Percentiles rank a stretch among this genome's conserved stretches.
These are phyloP conservation scores for Pseudoatta argentina DNA, from an alignment of 1,140 invertebrate genomes.

Conservation along the genomic window DNA sequence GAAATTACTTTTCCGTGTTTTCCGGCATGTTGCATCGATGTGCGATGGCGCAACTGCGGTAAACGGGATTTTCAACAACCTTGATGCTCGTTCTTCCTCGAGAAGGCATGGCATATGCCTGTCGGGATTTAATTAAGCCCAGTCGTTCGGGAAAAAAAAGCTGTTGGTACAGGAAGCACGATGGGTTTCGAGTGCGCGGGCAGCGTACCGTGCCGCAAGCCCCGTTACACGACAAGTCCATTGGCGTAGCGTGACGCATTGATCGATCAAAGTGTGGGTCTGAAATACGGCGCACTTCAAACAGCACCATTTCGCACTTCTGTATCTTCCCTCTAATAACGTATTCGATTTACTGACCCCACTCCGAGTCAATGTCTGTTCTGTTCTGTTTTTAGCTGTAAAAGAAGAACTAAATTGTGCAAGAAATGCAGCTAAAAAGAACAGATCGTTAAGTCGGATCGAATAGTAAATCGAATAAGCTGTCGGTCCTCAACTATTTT, in stretches of 20 bases:
- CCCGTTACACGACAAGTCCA: constrained; percentile 72
- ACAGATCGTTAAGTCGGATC: no score
- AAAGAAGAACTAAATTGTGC: no score
- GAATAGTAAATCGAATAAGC: no score
- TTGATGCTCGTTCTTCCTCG: constrained; percentile 13
- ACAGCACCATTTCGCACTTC: background rate
- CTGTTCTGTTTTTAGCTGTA: no score
- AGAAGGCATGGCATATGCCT: constrained; percentile 13
- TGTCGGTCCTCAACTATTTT: no score
- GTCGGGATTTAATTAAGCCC: constrained; percentile 74
- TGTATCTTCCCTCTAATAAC: background rate
- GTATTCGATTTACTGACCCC: no score
- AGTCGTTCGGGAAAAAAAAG: constrained; percentile 61
- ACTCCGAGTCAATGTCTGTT: no score
- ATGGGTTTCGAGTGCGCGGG: constrained; percentile 73
- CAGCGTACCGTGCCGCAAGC: constrained; percentile 69
- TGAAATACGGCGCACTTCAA: background rate
- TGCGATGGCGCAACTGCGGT: background rate
- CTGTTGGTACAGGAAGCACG: constrained; percentile 73
- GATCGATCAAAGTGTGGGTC: background rate
- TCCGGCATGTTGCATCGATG: background rate
- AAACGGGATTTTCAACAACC: constrained; percentile 40
- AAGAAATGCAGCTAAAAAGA: no score
- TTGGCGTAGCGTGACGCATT: constrained; percentile 66
- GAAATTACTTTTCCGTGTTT: background rate